These are phyloP conservation scores for Lagenorhynchus albirostris DNA, from an alignment of 2,113 vertebrate species.

Conservation along the genomic window DNA sequence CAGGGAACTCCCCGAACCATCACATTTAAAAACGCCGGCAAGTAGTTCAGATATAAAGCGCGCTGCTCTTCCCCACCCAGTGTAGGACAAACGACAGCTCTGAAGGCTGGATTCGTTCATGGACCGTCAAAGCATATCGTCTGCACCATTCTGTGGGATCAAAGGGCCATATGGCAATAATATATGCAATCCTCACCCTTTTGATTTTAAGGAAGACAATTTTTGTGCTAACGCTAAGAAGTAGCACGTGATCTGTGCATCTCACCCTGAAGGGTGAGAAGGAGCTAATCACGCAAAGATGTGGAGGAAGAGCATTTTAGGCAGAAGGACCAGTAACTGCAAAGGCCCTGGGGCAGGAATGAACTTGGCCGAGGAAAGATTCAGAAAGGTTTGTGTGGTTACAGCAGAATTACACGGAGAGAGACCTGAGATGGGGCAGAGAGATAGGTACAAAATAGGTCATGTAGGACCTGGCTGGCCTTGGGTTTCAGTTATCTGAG, in stretches of 20 bases:
- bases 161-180: rapidly evolving
- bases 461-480: background rate
- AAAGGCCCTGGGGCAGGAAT: background rate
- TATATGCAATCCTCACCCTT: background rate
- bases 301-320: background rate
- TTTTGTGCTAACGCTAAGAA: background rate
- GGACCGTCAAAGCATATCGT: background rate
- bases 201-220: background rate
- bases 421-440: background rate
- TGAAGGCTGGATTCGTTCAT: background rate
- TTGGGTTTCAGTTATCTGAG: background rate
- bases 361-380: background rate
- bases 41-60: background rate
- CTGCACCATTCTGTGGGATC: too few species aligned
- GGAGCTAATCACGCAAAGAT: background rate
- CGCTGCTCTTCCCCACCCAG: background rate
- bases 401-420: background rate
- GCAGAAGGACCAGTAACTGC: background rate
- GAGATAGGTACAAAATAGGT: background rate
- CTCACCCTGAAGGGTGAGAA: background rate
- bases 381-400: background rate
- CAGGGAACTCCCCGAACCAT: background rate
- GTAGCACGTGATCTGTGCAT: too few species aligned
- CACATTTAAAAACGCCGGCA: background rate
- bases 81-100: rapidly evolving